Evolutionary conservation across 2,113 vertebrate species (phyloP).

Genomic region (Passer montanus): DNA sequence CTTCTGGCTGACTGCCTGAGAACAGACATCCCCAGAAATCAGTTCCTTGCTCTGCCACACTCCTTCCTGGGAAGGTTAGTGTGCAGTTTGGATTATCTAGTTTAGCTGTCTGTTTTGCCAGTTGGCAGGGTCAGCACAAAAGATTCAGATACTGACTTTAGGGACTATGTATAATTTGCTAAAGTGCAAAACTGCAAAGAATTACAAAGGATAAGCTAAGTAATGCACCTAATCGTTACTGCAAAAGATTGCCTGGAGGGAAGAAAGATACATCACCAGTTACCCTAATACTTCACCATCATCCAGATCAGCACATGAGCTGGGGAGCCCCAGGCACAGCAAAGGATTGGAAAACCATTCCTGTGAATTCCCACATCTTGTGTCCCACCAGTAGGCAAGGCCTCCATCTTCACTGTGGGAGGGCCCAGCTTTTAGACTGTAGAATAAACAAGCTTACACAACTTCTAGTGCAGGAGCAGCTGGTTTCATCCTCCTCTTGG

Average conservation of each 20-base stretch:
- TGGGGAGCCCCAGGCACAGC: neutral
- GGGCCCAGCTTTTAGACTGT: neutral
- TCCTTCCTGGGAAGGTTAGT: neutral
- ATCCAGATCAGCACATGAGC: neutral
- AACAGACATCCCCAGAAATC: neutral
- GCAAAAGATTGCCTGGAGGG: neutral
- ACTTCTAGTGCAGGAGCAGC: neutral
- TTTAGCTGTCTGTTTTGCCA: neutral
- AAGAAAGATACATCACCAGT: neutral
- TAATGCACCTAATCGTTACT: neutral
- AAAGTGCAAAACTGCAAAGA: neutral
- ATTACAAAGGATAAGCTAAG: neutral
- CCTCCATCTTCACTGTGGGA: neutral
- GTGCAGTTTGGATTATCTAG: neutral
- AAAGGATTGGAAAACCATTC: neutral
- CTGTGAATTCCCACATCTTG: neutral
- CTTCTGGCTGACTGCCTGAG: neutral
- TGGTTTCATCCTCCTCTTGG: neutral
- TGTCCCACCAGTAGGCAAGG: neutral
- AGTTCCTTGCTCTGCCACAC: neutral
- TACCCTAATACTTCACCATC: neutral
- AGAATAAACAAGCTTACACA: neutral
- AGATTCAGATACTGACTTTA: neutral
- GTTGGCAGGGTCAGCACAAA: neutral
- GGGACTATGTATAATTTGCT: neutral